A percentile compares a stretch with the other conserved stretches of the same genome.
These are phyloP conservation scores for Cancer borealis DNA, from an alignment of 2,888 invertebrate genomes.

Conservation along the genomic window DNA sequence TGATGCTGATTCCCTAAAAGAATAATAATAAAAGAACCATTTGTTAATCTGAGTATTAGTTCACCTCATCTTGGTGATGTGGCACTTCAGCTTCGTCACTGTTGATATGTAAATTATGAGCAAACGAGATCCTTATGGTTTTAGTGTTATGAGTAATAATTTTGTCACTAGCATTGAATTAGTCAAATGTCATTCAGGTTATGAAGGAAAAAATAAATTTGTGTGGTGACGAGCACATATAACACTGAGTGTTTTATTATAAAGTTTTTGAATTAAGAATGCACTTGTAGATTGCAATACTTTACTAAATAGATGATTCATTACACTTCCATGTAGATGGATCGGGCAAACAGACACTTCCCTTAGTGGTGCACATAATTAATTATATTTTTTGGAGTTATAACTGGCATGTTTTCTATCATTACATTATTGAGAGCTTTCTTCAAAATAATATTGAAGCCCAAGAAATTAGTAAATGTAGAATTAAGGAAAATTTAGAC, in stretches of 20 bases:
- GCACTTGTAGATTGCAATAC: background rate
- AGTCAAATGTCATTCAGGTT: background rate
- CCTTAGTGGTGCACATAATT: background rate
- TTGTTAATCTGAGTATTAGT: no score
- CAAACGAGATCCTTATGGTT: no score
- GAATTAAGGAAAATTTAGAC: background rate
- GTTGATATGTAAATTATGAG: no score
- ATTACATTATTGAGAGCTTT: background rate
- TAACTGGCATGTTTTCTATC: background rate
- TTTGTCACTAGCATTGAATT: background rate
- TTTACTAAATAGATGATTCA: background rate
- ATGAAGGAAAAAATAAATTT: background rate
- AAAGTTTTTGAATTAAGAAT: background rate
- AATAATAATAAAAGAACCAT: background rate
- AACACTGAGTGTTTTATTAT: background rate
- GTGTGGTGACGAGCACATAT: background rate
- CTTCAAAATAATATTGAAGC: background rate
- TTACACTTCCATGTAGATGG: background rate
- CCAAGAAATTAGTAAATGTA: background rate
- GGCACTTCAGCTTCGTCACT: no score
- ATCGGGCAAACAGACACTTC: constrained; percentile 33
- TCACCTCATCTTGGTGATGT: no score
- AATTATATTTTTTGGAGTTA: background rate
- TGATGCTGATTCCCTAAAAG: background rate
- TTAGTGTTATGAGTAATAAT: background rate